Base-by-base conservation (phyloP, 1,140 invertebrate genomes). In the Apis dorsata region DNA sequence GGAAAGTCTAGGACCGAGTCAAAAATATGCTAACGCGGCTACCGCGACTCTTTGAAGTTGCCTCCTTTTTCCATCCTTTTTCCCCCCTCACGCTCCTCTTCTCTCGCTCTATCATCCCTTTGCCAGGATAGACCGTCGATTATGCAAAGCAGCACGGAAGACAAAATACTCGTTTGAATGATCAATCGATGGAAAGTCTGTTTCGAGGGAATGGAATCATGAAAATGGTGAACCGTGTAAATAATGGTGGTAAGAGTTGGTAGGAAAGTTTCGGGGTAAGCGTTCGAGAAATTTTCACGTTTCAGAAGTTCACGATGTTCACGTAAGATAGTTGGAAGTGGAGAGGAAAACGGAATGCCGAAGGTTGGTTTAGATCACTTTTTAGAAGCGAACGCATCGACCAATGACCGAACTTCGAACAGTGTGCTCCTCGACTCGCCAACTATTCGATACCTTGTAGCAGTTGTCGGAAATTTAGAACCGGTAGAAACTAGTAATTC, bases 11-110 rank as follows among this genome's bases (percentile, higher is more conserved):
- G 63, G 17, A 55, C 9, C 15, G 15, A 77, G 80, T 81, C 73
- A 63, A 77, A 82, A 77, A 82, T 69, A 76, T 81, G 73, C 66
- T 76, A 81, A 76, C 79, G 55, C 57, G 73, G 57, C n/a, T 51
- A 59, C 68, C 28, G 24, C 21, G 65, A 53, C 55, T 72, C 60
- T 80, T 82, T 82, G 80, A 82, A 77, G 81, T 71, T 70, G 34
- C 34, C 34, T 21, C 53, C 34, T 15, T 59, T 53, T 55, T n/a
- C 60, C 44, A 7, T 21, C 28, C n/a, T 49, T 60, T 55, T 15
- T 19, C 24, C 51, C 13, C n/a, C 53, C 13, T 60, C 51, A 59
- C 53, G 53, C 8, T 44, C 60, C 21, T 62, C 15, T 51, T 24
- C 68, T 63, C 63, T 17, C 49, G 13, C 7, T 8, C 15, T 17